These are phyloP conservation scores for Eulemur albifrons DNA, from an alignment of 2,797 vertebrate genomes.

Conservation along the genomic window DNA sequence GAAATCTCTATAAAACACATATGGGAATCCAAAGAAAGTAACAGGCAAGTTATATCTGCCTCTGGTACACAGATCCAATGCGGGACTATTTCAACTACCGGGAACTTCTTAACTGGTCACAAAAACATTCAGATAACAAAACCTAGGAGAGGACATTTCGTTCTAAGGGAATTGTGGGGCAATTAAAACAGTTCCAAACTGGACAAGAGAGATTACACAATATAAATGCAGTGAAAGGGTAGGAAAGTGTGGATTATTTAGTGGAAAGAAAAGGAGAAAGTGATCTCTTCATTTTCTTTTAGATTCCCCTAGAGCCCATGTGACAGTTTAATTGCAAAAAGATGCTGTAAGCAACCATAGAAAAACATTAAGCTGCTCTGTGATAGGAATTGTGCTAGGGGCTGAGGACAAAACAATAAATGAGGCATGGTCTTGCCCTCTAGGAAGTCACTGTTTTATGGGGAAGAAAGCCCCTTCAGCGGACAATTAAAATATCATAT, in stretches of 20 bases:
- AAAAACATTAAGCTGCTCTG: conserved; percentile 25
- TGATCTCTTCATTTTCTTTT: conserved; percentile 22
- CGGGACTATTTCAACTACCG: not conserved
- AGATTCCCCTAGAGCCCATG: not conserved
- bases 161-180: not conserved
- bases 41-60: not conserved
- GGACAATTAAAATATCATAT: not conserved
- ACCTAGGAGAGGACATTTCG: not conserved
- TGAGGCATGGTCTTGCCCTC: not conserved
- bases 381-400: not conserved
- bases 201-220: not conserved
- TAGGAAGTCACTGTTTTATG: conserved; percentile 26
- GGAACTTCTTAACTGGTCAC: not conserved
- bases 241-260: conserved; percentile 40
- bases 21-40: not conserved
- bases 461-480: not conserved
- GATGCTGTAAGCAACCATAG: not conserved
- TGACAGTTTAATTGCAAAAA: conserved; percentile 45
- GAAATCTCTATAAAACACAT: not conserved
- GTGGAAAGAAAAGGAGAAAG: not conserved
- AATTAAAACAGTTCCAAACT: not conserved
- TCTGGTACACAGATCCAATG: not conserved
- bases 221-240: not conserved
- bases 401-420: conserved; percentile 19
- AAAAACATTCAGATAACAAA: not conserved